phyloP scores from a whole-genome alignment of 2,113 vertebrate genomes.

The Engystomops pustulosus region DNA sequence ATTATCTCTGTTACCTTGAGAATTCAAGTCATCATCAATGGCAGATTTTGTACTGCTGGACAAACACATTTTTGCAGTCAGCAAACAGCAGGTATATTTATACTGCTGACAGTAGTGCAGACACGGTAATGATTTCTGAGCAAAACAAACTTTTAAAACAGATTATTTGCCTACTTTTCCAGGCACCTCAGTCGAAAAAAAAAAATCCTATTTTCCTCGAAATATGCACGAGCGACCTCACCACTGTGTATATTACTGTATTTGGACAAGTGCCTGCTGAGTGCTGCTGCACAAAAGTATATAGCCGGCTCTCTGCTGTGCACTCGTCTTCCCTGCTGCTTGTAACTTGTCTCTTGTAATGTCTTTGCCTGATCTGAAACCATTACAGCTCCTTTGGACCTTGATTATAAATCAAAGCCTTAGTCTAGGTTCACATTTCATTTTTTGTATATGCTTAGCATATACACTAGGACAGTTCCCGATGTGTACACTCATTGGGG shows the following conservation, averaged over 20 bases:
- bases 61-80: slow-evolving; percentile 51
- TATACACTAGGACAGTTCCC: too few relatives aligned
- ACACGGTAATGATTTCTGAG: slow-evolving; percentile 33
- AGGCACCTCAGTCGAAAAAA: background rate
- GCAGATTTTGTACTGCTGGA: slow-evolving; percentile 39
- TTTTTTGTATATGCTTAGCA: too few relatives aligned
- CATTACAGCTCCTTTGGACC: background rate
- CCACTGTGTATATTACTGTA: slow-evolving; percentile 12
- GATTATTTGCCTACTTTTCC: slow-evolving; percentile 20
- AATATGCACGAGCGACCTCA: slow-evolving; percentile 6
- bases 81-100: slow-evolving; percentile 43
- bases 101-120: slow-evolving; percentile 32
- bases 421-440: too few relatives aligned
- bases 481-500: too few relatives aligned
- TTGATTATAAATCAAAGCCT: background rate
- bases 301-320: background rate
- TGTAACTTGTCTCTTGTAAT: background rate
- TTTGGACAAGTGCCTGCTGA: slow-evolving; percentile 7
- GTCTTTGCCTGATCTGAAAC: background rate
- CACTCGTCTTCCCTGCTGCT: slow-evolving; percentile 6
- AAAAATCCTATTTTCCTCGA: background rate
- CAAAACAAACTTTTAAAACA: slow-evolving; percentile 34
- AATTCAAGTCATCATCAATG: slow-evolving; percentile 52
- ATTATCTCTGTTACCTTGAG: slow-evolving; percentile 48
- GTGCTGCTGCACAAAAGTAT: background rate